Conservation (phyloP, 2,888 invertebrate genomes). For the Neoscelio sp. region DNA sequence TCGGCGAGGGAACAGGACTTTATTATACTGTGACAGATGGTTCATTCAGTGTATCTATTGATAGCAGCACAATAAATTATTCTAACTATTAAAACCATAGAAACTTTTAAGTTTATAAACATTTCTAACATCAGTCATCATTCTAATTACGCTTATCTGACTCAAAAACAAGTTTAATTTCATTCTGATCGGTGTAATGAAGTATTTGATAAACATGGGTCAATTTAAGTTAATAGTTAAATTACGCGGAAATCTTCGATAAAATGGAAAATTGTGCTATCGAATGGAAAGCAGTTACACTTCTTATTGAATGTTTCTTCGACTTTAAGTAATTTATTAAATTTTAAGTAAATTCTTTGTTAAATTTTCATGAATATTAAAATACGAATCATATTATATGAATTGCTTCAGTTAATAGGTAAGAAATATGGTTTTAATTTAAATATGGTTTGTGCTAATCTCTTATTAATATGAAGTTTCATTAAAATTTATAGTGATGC, state of each 20-base stretch:
- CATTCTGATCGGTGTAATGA: slow-evolving; percentile 6
- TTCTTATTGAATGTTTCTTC: not conserved
- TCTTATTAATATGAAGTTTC: no score
- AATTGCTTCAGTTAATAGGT: no score
- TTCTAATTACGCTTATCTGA: slow-evolving; percentile 18
- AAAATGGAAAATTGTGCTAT: not conserved
- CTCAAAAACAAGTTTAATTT: slow-evolving; percentile 6
- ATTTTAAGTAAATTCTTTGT: no score
- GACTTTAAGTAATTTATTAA: no score
- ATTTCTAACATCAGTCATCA: slow-evolving; percentile 22
- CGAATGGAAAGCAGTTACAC: no score
- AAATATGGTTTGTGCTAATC: no score
- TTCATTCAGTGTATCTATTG: slow-evolving; percentile 56
- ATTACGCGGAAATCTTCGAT: not conserved
- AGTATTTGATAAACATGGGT: not conserved
- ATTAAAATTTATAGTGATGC: not conserved
- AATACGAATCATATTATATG: no score
- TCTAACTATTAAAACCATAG: slow-evolving; percentile 28
- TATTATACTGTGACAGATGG: slow-evolving; percentile 72
- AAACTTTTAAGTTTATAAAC: slow-evolving; percentile 34
- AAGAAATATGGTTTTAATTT: no score
- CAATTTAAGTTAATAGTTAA: slow-evolving; percentile 1
- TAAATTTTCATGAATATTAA: no score
- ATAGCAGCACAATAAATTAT: slow-evolving; percentile 69
- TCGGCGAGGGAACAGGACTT: slow-evolving; percentile 62